Evolutionary conservation across 2,888 invertebrate species (phyloP).

Genomic region (Thyatira batis): DNA sequence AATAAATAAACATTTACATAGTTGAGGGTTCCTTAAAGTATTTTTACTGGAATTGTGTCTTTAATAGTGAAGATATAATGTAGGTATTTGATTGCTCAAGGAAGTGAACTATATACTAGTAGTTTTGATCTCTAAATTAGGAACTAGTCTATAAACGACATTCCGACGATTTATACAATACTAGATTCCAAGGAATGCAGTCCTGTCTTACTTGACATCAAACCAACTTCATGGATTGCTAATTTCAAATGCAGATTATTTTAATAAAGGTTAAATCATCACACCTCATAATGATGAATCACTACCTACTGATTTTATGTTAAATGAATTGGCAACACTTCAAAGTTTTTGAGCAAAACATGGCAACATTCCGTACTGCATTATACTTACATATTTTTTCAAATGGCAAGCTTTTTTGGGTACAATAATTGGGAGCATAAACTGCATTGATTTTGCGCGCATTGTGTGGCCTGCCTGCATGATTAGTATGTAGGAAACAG

Average conservation of each 20-base stretch:
- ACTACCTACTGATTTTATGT: neutral
- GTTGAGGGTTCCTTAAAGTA: too few relatives aligned
- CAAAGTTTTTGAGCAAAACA: neutral
- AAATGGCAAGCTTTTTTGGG: neutral
- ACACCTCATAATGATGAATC: neutral
- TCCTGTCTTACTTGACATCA: neutral
- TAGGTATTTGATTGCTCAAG: neutral
- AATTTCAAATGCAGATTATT: neutral
- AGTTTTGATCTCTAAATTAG: neutral
- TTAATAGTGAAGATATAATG: neutral
- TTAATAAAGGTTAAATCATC: neutral
- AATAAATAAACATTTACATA: too few relatives aligned
- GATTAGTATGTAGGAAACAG: constrained; percentile 38
- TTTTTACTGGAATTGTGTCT: too few relatives aligned
- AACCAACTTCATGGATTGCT: neutral
- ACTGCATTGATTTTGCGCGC: neutral
- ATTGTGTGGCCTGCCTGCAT: constrained; percentile 21
- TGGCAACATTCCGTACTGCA: neutral
- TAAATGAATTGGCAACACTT: neutral
- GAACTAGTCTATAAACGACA: neutral
- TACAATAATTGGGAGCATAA: constrained; percentile 1
- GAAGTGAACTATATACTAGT: neutral
- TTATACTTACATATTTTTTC: neutral
- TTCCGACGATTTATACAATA: neutral
- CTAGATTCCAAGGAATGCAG: neutral